Evolutionary conservation across 2,888 invertebrate genomes (phyloP).

Genomic region (Tetragnatha montana): DNA sequence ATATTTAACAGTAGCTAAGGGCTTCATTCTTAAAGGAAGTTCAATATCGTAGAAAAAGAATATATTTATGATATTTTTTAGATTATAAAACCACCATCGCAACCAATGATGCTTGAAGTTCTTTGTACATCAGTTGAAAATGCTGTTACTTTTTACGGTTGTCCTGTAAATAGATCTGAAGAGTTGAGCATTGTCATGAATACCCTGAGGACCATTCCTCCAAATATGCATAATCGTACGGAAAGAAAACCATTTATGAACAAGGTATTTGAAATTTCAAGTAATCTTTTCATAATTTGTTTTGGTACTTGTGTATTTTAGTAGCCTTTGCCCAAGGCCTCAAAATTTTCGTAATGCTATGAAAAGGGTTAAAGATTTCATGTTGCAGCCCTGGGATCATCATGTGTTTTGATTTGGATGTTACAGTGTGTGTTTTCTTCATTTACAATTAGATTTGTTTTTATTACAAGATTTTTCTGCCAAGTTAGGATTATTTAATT

Average conservation of each 20-base stretch:
- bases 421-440: no score
- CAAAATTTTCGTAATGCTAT: no score
- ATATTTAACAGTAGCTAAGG: no score
- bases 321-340: no score
- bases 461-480: no score
- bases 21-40: no score
- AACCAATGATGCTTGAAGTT: conserved; percentile 43
- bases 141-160: conserved; percentile 59
- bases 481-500: no score
- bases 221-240: not conserved
- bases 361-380: not conserved
- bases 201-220: not conserved
- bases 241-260: conserved; percentile 26
- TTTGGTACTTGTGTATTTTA: no score
- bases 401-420: not conserved
- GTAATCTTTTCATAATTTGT: no score
- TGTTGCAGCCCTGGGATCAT: not conserved
- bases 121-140: conserved; percentile 53
- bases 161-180: conserved; percentile 27
- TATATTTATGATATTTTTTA: not conserved
- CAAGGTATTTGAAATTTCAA: conserved; percentile 2
- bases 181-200: conserved; percentile 23
- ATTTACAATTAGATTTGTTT: no score
- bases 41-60: no score
- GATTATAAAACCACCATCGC: not conserved